Conservation (phyloP, 2,113 vertebrate genomes). For the Perca schrenkii region DNA sequence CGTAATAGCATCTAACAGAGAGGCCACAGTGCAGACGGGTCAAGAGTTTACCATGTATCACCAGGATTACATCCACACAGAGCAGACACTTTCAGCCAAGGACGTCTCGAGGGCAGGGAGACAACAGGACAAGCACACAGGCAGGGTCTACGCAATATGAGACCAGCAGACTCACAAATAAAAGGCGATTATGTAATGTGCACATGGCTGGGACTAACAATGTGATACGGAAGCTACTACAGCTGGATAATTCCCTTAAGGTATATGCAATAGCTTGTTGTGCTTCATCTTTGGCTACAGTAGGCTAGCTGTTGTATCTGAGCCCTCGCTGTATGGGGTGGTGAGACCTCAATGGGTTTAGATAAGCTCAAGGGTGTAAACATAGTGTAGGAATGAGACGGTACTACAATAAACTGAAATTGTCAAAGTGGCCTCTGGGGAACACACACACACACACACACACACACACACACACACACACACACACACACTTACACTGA, state of each 20-base stretch:
- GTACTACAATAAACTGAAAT: too few relatives aligned
- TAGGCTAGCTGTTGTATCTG: slow-evolving; percentile 4
- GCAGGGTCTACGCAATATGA: slow-evolving; percentile 10
- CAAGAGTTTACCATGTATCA: slow-evolving; percentile 82
- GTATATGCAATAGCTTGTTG: slow-evolving; percentile 35
- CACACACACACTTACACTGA: too few relatives aligned
- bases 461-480: too few relatives aligned
- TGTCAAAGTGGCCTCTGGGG: too few relatives aligned
- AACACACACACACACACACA: too few relatives aligned
- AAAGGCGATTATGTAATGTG: slow-evolving; percentile 49
- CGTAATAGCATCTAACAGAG: slow-evolving; percentile 74
- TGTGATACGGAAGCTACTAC: slow-evolving; percentile 31
- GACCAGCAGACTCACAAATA: slow-evolving; percentile 29
- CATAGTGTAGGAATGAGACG: slow-evolving; percentile 8
- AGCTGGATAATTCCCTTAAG: slow-evolving; percentile 36
- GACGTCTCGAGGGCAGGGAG: slow-evolving; percentile 81
- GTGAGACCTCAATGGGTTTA: slow-evolving; percentile 26
- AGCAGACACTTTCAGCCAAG: slow-evolving; percentile 75
- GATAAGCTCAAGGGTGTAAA: slow-evolving; percentile 12
- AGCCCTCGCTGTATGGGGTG: slow-evolving; percentile 17
- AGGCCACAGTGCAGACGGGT: slow-evolving; percentile 71
- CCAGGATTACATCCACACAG: slow-evolving; percentile 76
- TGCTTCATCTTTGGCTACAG: slow-evolving; percentile 36
- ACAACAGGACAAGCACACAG: slow-evolving; percentile 53
- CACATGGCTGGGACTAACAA: slow-evolving; percentile 41